Conservation (phyloP, 2,888 invertebrate species). For the Blastobasis adustella region DNA sequence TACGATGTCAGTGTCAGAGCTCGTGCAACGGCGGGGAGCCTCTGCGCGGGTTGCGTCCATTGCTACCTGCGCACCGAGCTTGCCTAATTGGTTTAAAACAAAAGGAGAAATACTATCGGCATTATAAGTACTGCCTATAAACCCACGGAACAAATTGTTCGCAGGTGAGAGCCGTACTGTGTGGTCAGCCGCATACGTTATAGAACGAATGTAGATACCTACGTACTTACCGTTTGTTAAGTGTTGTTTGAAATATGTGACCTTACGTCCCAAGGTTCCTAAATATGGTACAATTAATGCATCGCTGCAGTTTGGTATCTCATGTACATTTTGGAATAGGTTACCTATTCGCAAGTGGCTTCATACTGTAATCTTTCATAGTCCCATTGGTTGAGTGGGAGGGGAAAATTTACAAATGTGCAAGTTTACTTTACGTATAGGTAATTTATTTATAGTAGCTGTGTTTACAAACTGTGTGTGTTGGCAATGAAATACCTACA, state of each 20-base stretch:
- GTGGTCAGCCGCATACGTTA: constrained; percentile 49
- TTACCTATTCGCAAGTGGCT: no score
- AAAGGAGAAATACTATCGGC: constrained; percentile 20
- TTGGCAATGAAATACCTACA: no score
- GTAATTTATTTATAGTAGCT: no score
- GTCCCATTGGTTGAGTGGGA: no score
- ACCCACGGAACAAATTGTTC: constrained; percentile 11
- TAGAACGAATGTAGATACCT: constrained; percentile 25
- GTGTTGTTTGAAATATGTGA: constrained; percentile 43
- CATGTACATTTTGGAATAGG: no score
- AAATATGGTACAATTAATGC: constrained; percentile 21
- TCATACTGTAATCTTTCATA: no score
- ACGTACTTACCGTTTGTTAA: constrained; percentile 35
- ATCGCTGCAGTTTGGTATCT: no score
- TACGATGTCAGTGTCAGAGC: constrained; percentile 66
- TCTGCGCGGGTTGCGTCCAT: constrained; percentile 28
- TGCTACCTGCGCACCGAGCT: constrained; percentile 23
- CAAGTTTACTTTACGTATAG: no score
- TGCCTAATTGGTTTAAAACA: neutral
- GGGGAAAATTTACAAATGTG: no score
- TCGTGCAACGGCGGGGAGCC: constrained; percentile 32
- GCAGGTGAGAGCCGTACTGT: constrained; percentile 32
- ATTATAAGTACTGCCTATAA: constrained; percentile 5
- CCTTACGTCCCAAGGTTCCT: constrained; percentile 40
- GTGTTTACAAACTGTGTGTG: no score